A percentile compares a stretch with the other conserved stretches of the same genome.
Evolutionary conservation across 2,888 invertebrate species (phyloP).

Genomic region (Sphinx pinastri): DNA sequence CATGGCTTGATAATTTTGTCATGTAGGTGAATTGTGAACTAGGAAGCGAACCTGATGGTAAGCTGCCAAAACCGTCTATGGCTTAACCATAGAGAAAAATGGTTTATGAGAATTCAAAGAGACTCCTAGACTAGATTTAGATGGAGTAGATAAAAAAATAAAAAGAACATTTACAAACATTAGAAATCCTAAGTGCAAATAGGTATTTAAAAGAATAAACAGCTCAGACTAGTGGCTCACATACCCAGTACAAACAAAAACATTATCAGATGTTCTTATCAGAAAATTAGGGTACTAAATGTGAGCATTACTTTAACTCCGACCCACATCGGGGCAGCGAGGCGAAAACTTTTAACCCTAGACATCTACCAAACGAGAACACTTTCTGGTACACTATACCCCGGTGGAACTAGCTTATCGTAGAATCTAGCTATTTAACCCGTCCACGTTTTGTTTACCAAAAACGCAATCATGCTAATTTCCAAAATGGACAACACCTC

Average conservation of each 20-base stretch:
- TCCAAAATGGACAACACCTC: constrained; percentile 59
- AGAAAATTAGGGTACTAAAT: constrained; percentile 12
- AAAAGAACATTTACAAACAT: neutral
- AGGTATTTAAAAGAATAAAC: neutral
- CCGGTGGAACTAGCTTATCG: constrained; percentile 16
- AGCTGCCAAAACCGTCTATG: no score
- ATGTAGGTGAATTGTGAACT: no score
- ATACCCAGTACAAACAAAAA: neutral
- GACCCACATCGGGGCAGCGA: constrained; percentile 3
- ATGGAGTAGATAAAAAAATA: no score
- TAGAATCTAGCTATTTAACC: constrained; percentile 11
- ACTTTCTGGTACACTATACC: constrained; percentile 13
- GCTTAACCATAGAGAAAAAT: no score
- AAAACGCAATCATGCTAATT: constrained; percentile 65
- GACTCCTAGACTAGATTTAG: no score
- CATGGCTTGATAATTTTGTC: neutral
- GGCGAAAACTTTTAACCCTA: constrained; percentile 18
- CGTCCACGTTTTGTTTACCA: constrained; percentile 28
- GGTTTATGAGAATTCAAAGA: no score
- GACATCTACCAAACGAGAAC: constrained; percentile 14
- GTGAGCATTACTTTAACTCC: constrained; percentile 12
- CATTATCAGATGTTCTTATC: constrained; percentile 3
- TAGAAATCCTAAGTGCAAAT: neutral
- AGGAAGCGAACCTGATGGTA: no score
- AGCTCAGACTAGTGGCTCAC: neutral